Evolutionary conservation across 2,888 invertebrate genomes (phyloP).

Genomic region (Callyntrura guangdongensis): DNA sequence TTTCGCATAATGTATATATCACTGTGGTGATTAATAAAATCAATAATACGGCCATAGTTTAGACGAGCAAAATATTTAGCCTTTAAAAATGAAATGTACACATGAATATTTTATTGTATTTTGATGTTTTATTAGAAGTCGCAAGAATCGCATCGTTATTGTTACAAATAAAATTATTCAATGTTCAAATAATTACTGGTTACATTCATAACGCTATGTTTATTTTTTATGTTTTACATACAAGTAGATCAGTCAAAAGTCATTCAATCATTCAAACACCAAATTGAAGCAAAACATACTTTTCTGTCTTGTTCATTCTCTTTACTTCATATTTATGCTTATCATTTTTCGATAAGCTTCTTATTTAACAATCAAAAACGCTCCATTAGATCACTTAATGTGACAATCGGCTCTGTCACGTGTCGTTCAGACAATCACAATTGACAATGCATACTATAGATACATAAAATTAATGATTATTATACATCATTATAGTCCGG

Average conservation of each 20-base stretch:
- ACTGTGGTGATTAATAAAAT: no score
- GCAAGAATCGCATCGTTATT: constrained; percentile 36
- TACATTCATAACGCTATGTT: not conserved
- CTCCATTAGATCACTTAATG: not conserved
- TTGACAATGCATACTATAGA: not conserved
- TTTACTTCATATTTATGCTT: not conserved
- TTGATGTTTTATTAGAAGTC: constrained; percentile 28
- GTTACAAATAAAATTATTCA: constrained; percentile 41
- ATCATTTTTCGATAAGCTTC: not conserved
- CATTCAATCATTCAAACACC: constrained; percentile 33
- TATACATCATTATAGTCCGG: not conserved
- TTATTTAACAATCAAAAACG: not conserved
- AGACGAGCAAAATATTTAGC: no score
- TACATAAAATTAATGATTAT: not conserved
- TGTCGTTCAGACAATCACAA: not conserved
- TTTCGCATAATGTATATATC: no score
- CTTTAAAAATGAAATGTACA: no score
- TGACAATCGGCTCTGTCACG: not conserved
- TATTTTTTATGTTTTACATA: constrained; percentile 2
- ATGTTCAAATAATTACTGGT: not conserved
- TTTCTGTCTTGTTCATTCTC: not conserved
- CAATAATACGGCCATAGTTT: no score
- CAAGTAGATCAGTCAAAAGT: constrained; percentile 35
- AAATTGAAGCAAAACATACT: not conserved
- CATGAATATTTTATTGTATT: constrained; percentile 17